A percentile compares a stretch with the other conserved stretches of the same genome.
Conservation (phyloP, 2,888 invertebrate genomes). For the Melipona bicolor region DNA sequence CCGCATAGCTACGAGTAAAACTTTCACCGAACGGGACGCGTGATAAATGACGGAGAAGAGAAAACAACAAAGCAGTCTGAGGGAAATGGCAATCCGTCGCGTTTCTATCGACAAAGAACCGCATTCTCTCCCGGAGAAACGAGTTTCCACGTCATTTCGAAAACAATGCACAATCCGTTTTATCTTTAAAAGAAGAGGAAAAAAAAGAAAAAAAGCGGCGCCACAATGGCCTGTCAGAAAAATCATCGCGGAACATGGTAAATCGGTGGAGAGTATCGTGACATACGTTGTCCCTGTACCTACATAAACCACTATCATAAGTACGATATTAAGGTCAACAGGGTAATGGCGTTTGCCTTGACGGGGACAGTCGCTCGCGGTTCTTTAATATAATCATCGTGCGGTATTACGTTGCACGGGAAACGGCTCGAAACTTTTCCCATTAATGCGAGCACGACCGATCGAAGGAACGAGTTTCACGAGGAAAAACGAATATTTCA, state of each 20-base stretch:
- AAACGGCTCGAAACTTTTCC: slow-evolving; percentile 48
- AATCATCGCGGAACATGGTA: slow-evolving; percentile 29
- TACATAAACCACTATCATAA: slow-evolving; percentile 45
- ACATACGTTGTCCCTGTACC: slow-evolving; percentile 28
- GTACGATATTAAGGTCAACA: slow-evolving; percentile 66
- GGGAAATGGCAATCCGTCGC: not conserved
- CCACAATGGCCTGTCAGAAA: not conserved
- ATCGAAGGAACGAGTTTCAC: slow-evolving; percentile 7
- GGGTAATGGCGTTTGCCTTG: slow-evolving; percentile 63
- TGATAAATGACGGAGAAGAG: not conserved
- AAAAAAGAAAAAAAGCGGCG: not conserved
- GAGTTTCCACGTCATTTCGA: not conserved
- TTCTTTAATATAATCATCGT: slow-evolving; percentile 53
- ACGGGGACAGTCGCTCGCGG: slow-evolving; percentile 50
- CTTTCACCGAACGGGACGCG: no score
- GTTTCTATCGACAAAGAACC: not conserved
- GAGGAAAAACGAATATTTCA: no score
- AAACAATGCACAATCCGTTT: not conserved
- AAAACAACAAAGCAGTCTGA: not conserved
- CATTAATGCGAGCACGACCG: slow-evolving; percentile 46
- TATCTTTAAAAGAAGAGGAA: not conserved
- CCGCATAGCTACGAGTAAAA: no score
- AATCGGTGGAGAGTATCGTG: slow-evolving; percentile 35
- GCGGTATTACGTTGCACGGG: slow-evolving; percentile 22
- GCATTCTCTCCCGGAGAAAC: not conserved